Evolutionary conservation across 2,888 invertebrate species (phyloP).

Genomic region (Loripinus fragilis): DNA sequence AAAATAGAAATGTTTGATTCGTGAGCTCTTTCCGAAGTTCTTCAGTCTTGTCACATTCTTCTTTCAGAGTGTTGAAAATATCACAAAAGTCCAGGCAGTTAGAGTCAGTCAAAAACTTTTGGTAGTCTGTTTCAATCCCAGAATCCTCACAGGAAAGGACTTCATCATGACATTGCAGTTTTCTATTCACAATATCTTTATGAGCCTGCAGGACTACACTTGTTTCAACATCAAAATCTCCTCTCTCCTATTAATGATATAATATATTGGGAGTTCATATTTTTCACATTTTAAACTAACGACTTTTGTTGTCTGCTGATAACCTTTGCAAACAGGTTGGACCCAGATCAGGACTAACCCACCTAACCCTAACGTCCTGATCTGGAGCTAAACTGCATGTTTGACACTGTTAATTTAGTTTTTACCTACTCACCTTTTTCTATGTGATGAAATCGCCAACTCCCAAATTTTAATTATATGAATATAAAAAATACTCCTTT

Average conservation of each 20-base stretch:
- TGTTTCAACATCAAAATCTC: constrained; percentile 72
- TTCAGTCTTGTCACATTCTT: constrained; percentile 55
- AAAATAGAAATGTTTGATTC: constrained; percentile 49
- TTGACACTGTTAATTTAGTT: no score
- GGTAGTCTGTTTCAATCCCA: constrained; percentile 59
- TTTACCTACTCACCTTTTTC: no score
- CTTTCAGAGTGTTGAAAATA: constrained; percentile 53
- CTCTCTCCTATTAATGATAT: constrained; percentile 50
- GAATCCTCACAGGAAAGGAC: constrained; percentile 48
- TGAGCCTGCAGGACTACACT: constrained; percentile 67
- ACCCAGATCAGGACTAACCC: no score
- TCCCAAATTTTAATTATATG: no score
- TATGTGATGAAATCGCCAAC: no score
- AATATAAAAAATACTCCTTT: no score
- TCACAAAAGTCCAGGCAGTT: constrained; percentile 71
- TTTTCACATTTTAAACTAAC: no score
- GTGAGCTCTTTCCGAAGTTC: constrained; percentile 59
- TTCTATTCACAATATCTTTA: constrained; percentile 56
- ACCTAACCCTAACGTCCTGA: no score
- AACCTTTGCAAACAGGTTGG: no score
- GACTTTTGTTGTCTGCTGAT: no score
- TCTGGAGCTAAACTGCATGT: no score
- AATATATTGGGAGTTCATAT: no score
- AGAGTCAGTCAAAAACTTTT: constrained; percentile 64
- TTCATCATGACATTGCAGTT: constrained; percentile 46